Conservation (phyloP, 2,113 vertebrate species). For the Noctilio leporinus region DNA sequence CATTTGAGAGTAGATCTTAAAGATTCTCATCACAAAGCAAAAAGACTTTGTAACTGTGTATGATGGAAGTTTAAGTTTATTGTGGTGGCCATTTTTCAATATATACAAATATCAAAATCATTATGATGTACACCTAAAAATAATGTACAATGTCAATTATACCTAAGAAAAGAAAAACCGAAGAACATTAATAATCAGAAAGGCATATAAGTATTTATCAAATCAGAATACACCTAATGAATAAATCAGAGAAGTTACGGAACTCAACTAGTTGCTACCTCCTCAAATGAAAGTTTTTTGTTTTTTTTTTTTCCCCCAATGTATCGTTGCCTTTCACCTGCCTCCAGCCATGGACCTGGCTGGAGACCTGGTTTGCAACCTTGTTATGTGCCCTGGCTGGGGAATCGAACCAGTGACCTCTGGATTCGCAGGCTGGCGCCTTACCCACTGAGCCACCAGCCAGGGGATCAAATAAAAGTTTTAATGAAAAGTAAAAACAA, state of each 20-base stretch:
- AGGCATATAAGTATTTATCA: not conserved
- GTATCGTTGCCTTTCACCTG: too few species aligned
- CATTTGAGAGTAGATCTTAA: not conserved
- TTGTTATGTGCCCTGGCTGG: too few species aligned
- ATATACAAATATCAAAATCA: not conserved
- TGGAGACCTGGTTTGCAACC: too few species aligned
- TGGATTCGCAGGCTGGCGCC: too few species aligned
- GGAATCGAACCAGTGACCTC: too few species aligned
- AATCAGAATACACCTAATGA: not conserved
- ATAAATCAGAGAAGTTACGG: not conserved
- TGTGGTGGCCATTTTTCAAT: not conserved
- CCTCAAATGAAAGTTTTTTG: not conserved
- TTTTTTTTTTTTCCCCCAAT: too few species aligned
- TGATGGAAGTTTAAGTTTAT: not conserved
- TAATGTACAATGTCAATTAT: not conserved
- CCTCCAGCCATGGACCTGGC: too few species aligned
- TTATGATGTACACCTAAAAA: not conserved
- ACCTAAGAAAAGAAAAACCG: not conserved
- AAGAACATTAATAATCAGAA: not conserved
- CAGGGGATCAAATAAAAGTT: slow-evolving; percentile 12
- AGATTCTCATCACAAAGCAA: not conserved
- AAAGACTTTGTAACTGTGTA: not conserved
- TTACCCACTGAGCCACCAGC: too few species aligned
- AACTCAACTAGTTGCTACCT: not conserved
- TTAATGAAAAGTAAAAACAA: not conserved